Conservation (phyloP, 2,113 vertebrate genomes). For the Rhinogobius similis region DNA sequence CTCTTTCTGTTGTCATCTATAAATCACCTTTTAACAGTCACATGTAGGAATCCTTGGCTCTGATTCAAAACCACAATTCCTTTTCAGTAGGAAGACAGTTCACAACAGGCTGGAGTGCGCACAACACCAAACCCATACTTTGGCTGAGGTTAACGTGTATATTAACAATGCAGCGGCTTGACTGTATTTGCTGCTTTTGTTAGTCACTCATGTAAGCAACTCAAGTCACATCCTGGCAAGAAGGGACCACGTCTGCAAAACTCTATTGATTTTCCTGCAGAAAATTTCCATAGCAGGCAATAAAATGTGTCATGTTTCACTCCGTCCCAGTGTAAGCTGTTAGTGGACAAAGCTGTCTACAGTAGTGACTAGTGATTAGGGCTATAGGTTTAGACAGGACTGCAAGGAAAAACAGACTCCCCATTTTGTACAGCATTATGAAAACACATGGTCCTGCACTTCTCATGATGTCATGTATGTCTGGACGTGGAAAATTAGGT, state of each 20-base stretch:
- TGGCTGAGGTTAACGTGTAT: conserved; percentile 37
- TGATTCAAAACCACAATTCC: conserved; percentile 52
- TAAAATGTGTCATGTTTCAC: conserved; percentile 39
- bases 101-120: conserved; percentile 40
- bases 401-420: conserved; percentile 21
- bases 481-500: conserved; percentile 57
- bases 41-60: conserved; percentile 59
- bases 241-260: conserved; percentile 47
- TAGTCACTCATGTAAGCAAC: conserved; percentile 54
- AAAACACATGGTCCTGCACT: conserved; percentile 52
- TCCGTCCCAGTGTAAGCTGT: not conserved
- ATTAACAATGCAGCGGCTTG: conserved; percentile 33
- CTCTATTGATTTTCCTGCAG: conserved; percentile 36
- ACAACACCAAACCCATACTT: conserved; percentile 47
- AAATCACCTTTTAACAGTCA: conserved; percentile 56
- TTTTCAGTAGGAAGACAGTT: conserved; percentile 42
- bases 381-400: not conserved
- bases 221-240: conserved; percentile 35
- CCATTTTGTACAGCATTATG: conserved; percentile 29
- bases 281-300: conserved; percentile 39
- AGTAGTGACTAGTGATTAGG: conserved; percentile 14
- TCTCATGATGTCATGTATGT: conserved; percentile 66
- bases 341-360: not conserved
- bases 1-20: conserved; percentile 51
- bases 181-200: conserved; percentile 39